Evolutionary conservation across 1,140 invertebrate genomes (phyloP).

Genomic region (Cyrtorhinus lividipennis): DNA sequence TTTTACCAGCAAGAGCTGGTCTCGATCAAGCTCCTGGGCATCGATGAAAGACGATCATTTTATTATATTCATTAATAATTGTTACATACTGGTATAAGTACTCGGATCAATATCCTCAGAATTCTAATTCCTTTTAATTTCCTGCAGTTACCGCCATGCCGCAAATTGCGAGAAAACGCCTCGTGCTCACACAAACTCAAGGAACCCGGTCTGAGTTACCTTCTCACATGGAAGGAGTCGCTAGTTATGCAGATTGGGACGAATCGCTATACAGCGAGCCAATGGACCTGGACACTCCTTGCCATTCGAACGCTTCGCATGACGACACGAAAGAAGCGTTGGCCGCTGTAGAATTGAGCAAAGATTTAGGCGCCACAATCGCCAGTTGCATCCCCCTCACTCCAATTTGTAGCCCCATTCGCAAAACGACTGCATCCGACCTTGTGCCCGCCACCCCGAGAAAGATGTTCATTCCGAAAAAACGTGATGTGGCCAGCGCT

Average conservation of each 20-base stretch:
- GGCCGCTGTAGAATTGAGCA: neutral
- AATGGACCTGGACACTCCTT: constrained; percentile 1
- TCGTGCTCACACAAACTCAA: neutral
- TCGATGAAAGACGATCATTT: no score
- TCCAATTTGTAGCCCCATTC: neutral
- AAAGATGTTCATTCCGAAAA: neutral
- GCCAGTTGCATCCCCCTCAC: neutral
- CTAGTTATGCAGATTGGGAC: neutral
- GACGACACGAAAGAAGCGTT: neutral
- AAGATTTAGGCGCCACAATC: neutral
- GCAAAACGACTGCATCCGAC: neutral
- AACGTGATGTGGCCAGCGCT: neutral
- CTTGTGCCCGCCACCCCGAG: neutral
- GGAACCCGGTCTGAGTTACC: neutral
- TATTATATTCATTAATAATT: no score
- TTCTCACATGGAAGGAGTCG: neutral
- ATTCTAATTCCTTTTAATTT: no score
- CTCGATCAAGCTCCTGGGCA: no score
- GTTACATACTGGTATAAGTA: no score
- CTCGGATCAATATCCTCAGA: no score
- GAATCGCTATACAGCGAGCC: constrained; percentile 17
- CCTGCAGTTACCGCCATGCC: neutral
- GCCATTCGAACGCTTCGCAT: neutral
- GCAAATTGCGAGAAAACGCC: neutral
- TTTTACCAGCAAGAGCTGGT: no score